Percentiles rank a stretch among this genome's conserved stretches.
These are phyloP conservation scores for Trissolcus basalis DNA, from an alignment of 1,140 invertebrate species.

Conservation along the genomic window DNA sequence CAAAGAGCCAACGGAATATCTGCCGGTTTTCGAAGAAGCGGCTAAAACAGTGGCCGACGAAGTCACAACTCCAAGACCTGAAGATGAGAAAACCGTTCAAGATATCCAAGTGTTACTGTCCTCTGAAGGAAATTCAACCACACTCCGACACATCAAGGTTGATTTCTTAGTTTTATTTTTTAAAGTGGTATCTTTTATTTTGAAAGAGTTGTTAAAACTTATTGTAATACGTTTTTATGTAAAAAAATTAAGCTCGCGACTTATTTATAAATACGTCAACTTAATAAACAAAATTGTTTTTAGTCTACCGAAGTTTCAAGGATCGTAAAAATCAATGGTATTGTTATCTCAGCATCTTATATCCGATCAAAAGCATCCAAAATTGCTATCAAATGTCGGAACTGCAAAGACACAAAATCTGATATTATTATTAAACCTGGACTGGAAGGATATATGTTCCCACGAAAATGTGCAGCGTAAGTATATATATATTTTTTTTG, in stretches of 20 bases:
- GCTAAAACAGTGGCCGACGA: slow-evolving; percentile 98
- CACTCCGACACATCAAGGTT: slow-evolving; percentile 90
- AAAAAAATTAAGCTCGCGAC: too few species aligned
- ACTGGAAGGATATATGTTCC: slow-evolving; percentile 97
- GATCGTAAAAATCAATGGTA: slow-evolving; percentile 96
- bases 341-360: slow-evolving; percentile 94
- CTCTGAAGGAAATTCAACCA: slow-evolving; percentile 88
- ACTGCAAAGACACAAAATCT: slow-evolving; percentile 91
- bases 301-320: slow-evolving; percentile 95
- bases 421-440: slow-evolving; percentile 96
- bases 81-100: slow-evolving; percentile 92
- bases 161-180: not conserved
- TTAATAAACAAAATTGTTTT: not conserved
- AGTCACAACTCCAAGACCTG: slow-evolving; percentile 92
- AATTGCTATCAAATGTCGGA: slow-evolving; percentile 96
- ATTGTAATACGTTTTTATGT: too few species aligned
- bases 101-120: slow-evolving; percentile 95
- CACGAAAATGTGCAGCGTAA: slow-evolving; percentile 95
- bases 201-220: slow-evolving; percentile 1
- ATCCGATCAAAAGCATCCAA: slow-evolving; percentile 96
- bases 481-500: slow-evolving; percentile 62
- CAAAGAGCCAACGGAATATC: slow-evolving; percentile 94
- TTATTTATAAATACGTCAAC: too few species aligned
- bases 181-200: not conserved
- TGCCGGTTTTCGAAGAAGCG: slow-evolving; percentile 97